These are phyloP conservation scores for Cheilosia pagana DNA, from an alignment of 2,888 invertebrate species.

Conservation along the genomic window DNA sequence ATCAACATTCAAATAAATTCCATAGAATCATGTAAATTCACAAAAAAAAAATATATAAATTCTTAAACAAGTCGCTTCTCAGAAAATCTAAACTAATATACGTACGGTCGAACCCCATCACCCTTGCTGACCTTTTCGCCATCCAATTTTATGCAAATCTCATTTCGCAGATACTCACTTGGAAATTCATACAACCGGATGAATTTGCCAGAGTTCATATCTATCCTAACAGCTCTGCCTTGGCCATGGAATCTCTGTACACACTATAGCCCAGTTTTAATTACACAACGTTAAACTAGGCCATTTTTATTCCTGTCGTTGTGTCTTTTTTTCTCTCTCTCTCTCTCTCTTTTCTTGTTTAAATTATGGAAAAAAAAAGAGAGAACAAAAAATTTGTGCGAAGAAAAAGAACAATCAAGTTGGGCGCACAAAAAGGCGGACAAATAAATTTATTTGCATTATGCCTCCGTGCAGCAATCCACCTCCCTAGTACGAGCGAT, in stretches of 20 bases:
- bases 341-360: slow-evolving; percentile 22
- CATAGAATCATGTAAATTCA: slow-evolving; percentile 30
- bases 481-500: slow-evolving; percentile 9
- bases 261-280: slow-evolving; percentile 49
- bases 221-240: slow-evolving; percentile 19
- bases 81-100: slow-evolving; percentile 18
- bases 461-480: slow-evolving; percentile 1
- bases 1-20: slow-evolving; percentile 23
- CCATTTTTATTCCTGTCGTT: slow-evolving; percentile 32
- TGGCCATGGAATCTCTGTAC: slow-evolving; percentile 43
- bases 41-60: background rate
- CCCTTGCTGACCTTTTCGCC: slow-evolving; percentile 34
- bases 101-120: too few species aligned
- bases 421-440: slow-evolving; percentile 11
- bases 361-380: slow-evolving; percentile 41
- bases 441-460: slow-evolving; percentile 43
- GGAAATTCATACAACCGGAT: slow-evolving; percentile 29
- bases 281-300: slow-evolving; percentile 63
- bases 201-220: slow-evolving; percentile 40
- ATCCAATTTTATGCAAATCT: slow-evolving; percentile 44
- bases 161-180: slow-evolving; percentile 22
- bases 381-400: slow-evolving; percentile 36
- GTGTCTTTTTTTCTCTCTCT: background rate
- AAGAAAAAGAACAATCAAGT: slow-evolving; percentile 44
- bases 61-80: slow-evolving; percentile 17